Evolutionary conservation across 30 jellyfish, hydroid and myxozoan species (phyloP).

Genomic region (Aurelia aurita): DNA sequence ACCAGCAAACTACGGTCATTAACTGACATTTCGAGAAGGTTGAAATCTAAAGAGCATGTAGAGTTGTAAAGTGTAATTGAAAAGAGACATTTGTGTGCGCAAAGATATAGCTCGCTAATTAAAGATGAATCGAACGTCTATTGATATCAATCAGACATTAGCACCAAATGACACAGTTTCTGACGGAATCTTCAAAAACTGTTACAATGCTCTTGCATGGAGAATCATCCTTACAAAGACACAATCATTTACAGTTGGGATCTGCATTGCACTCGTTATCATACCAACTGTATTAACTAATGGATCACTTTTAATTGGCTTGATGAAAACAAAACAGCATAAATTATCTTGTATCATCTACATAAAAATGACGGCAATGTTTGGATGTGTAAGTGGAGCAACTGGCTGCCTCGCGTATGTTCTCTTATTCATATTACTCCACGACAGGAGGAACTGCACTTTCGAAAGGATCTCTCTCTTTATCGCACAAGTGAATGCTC

Average conservation of each 20-base stretch:
- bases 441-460: neutral
- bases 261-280: constrained; percentile 6
- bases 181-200: neutral
- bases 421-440: constrained; percentile 14
- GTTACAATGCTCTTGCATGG: constrained; percentile 46
- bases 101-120: too few species aligned
- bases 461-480: constrained; percentile 21
- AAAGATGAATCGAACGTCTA: too few species aligned
- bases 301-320: constrained; percentile 19
- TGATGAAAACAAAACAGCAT: constrained; percentile 8
- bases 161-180: too few species aligned
- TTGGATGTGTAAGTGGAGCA: constrained; percentile 17
- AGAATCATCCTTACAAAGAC: constrained; percentile 14
- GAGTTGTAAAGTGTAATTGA: too few species aligned
- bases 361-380: constrained; percentile 5
- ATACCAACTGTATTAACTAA: constrained; percentile 21
- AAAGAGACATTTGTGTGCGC: too few species aligned
- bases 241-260: constrained; percentile 43
- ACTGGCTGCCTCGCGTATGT: constrained; percentile 50
- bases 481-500: constrained; percentile 18
- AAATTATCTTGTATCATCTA: neutral
- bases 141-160: too few species aligned
- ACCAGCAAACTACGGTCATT: too few species aligned
- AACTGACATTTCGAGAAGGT: too few species aligned
- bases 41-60: too few species aligned